Conservation (phyloP, 2,113 vertebrate genomes). For the Prionailurus viverrinus region DNA sequence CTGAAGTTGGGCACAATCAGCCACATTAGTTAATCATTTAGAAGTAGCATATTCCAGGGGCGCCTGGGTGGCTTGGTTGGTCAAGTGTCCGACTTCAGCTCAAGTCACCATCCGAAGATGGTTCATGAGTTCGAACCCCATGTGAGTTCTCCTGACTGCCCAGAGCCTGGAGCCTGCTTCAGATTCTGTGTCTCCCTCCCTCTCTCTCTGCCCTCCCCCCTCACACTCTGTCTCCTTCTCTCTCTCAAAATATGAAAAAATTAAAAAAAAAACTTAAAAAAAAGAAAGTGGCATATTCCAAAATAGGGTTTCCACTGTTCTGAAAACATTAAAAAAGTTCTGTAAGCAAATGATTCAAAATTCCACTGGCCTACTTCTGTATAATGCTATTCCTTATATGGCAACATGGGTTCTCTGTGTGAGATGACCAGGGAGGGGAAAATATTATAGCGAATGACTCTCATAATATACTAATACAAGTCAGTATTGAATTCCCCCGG, state of each 20-base stretch:
- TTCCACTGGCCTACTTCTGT: not conserved
- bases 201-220: no score
- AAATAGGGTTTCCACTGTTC: not conserved
- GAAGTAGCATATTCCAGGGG: not conserved
- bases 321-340: not conserved
- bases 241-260: no score
- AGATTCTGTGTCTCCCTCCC: no score
- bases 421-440: not conserved
- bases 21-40: not conserved
- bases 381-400: not conserved
- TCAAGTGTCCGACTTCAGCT: no score
- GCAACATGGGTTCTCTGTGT: not conserved
- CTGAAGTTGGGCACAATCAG: not conserved
- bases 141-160: no score
- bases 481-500: not conserved
- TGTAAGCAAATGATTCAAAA: not conserved
- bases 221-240: no score
- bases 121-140: no score
- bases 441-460: not conserved
- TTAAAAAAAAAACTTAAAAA: no score
- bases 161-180: no score
- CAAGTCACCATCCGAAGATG: no score
- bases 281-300: not conserved
- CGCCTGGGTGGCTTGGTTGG: no score
- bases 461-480: not conserved